Conservation (phyloP, 2,797 vertebrate genomes). For the Sebastes minor region DNA sequence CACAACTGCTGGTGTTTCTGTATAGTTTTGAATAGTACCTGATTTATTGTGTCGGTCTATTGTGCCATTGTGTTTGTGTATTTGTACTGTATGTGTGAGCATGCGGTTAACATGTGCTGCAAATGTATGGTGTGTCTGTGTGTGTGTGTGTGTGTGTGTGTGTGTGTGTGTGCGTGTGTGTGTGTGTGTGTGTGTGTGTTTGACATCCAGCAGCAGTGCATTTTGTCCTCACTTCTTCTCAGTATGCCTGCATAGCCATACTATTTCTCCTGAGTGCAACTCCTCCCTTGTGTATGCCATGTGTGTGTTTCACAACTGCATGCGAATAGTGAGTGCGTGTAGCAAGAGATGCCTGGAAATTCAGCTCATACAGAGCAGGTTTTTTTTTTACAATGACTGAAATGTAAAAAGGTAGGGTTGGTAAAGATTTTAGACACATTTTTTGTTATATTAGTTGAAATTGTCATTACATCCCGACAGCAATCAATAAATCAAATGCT, state of each 20-base stretch:
- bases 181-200: background rate
- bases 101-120: background rate
- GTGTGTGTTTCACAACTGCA: constrained; percentile 33
- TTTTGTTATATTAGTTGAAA: too few relatives aligned
- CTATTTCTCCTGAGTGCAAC: background rate
- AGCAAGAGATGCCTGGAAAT: background rate
- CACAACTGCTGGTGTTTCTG: background rate
- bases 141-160: background rate
- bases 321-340: background rate
- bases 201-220: background rate
- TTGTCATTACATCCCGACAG: too few relatives aligned
- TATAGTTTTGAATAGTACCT: background rate
- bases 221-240: background rate
- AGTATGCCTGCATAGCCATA: background rate
- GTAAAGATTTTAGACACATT: too few relatives aligned
- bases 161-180: background rate
- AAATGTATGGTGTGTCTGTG: background rate
- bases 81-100: background rate
- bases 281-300: constrained; percentile 10
- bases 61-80: constrained; percentile 2
- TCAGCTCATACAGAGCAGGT: background rate
- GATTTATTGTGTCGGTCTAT: background rate
- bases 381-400: background rate
- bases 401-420: background rate
- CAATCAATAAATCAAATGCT: too few relatives aligned